Evolutionary conservation across 2,888 invertebrate species (phyloP).

Genomic region (Dichetophora obliterata): DNA sequence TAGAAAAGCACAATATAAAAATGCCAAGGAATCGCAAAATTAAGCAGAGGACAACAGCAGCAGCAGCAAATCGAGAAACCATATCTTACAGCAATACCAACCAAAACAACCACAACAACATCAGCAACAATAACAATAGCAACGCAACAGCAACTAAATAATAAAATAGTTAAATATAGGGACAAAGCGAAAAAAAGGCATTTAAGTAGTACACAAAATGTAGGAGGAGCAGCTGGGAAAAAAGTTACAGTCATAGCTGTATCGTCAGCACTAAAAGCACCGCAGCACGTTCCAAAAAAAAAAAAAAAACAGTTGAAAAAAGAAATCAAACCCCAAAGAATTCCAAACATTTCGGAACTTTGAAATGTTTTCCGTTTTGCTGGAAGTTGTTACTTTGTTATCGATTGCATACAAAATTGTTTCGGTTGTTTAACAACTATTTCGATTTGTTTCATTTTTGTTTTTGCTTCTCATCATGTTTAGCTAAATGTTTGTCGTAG

Average conservation of each 20-base stretch:
- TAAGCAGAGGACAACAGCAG: conserved; percentile 27
- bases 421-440: conserved; percentile 9
- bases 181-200: conserved; percentile 25
- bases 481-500: too few relatives aligned
- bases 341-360: conserved; percentile 30
- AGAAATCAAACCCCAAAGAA: conserved; percentile 4
- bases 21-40: conserved; percentile 37
- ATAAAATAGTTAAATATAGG: conserved; percentile 26
- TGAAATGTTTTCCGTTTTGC: conserved; percentile 11
- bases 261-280: background rate
- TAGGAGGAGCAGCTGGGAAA: background rate
- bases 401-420: conserved; percentile 18
- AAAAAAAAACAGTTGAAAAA: background rate
- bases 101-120: background rate
- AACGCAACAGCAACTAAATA: conserved; percentile 56
- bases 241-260: background rate
- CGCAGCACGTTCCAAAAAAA: background rate
- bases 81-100: conserved; percentile 14
- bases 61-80: background rate
- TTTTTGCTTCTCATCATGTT: background rate
- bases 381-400: conserved; percentile 23
- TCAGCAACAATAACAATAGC: conserved; percentile 22
- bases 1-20: conserved; percentile 49
- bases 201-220: conserved; percentile 30
- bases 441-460: background rate